Conservation (phyloP, 1,140 invertebrate genomes). For the Palaemon carinicauda region DNA sequence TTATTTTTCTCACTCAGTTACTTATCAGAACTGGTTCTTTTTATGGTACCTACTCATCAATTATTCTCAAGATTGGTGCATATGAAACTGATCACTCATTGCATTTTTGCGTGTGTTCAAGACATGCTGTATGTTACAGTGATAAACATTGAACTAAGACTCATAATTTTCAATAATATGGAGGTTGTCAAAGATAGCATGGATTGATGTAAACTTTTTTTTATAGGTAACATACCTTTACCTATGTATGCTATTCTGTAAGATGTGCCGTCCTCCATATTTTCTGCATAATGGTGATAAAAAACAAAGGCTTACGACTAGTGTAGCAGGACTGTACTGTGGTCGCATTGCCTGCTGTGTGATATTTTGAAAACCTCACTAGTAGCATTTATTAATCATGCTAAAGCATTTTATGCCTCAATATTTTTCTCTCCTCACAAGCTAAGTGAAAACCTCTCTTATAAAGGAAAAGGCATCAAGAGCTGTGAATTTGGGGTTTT, state of each 20-base stretch:
- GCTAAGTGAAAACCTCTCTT: neutral
- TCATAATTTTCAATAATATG: too few relatives aligned
- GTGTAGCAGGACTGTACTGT: neutral
- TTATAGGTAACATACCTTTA: neutral
- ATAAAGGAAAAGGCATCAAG: too few relatives aligned
- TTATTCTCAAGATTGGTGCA: neutral
- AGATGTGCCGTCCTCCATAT: slow-evolving; percentile 10
- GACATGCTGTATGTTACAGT: too few relatives aligned
- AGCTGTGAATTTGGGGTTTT: too few relatives aligned
- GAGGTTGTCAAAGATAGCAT: too few relatives aligned
- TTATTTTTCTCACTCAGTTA: neutral
- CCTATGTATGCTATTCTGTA: neutral
- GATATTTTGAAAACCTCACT: neutral
- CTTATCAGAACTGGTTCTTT: neutral
- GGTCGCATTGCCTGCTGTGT: neutral
- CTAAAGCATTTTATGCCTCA: neutral
- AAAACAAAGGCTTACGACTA: neutral
- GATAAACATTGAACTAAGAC: too few relatives aligned
- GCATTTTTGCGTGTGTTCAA: too few relatives aligned
- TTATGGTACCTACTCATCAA: neutral
- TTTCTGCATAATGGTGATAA: neutral
- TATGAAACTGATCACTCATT: too few relatives aligned
- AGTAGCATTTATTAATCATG: neutral
- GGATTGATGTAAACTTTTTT: neutral
- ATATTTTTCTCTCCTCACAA: neutral